Conservation (phyloP, 2,797 vertebrate genomes). For the Phrynocephalus guinanensis region DNA sequence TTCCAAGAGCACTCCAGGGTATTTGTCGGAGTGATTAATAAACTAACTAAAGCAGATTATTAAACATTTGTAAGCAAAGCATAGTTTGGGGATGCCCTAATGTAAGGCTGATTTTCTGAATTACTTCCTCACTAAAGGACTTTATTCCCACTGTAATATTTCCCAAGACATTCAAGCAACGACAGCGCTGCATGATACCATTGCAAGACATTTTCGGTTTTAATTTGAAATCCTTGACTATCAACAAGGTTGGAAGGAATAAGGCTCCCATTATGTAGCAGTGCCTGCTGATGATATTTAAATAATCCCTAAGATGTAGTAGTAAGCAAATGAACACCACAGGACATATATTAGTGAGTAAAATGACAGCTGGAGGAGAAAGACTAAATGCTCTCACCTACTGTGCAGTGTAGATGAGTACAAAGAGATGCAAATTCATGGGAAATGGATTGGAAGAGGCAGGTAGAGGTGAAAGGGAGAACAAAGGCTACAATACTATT, state of each 20-base stretch:
- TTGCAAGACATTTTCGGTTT: conserved; percentile 57
- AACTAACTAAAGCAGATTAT: conserved; percentile 54
- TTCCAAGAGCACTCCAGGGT: conserved; percentile 46
- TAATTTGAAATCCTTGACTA: conserved; percentile 69
- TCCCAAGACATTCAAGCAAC: conserved; percentile 57
- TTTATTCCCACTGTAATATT: conserved; percentile 52
- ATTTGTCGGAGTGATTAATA: conserved; percentile 64
- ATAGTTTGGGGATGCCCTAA: conserved; percentile 62
- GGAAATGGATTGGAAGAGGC: conserved; percentile 15
- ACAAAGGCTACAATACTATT: neutral
- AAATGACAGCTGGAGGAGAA: conserved; percentile 49
- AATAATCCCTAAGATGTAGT: conserved; percentile 54
- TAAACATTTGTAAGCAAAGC: conserved; percentile 69
- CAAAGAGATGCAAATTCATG: conserved; percentile 20
- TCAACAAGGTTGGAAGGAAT: conserved; percentile 53
- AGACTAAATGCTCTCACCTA: conserved; percentile 36
- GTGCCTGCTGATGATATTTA: conserved; percentile 57
- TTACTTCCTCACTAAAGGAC: conserved; percentile 55
- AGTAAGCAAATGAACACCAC: conserved; percentile 62
- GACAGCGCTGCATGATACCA: conserved; percentile 59
- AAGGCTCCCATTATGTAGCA: conserved; percentile 49
- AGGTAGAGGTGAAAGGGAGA: conserved; percentile 13
- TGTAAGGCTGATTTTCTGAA: conserved; percentile 64
- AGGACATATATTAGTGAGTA: conserved; percentile 41
- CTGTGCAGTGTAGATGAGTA: conserved; percentile 35